Evolutionary conservation across 2,888 invertebrate genomes (phyloP), one percentile per base, ranked within the genome.

Genomic region (Girardia tigrina): DNA sequence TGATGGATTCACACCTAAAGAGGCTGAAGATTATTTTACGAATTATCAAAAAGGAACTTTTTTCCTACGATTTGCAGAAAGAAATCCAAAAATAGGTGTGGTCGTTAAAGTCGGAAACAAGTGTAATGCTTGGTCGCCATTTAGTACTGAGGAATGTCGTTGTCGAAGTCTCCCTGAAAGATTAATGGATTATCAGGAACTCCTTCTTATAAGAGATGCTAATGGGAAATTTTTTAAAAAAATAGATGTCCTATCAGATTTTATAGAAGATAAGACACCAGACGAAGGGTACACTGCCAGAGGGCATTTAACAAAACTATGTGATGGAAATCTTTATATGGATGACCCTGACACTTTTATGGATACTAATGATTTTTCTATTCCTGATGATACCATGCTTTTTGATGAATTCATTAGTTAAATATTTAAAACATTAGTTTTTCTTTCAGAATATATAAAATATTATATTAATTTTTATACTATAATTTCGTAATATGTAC

Each of bases 81-180:
- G 56, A 16, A 56, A 56, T 56, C 56, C 56, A n/a, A 56, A 56
- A 56, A 56, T 56, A 6, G 56, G 56, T 20, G n/a, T 56, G 4
- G 56, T 56, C 2, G 56, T 56, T 56, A 56, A 56, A 56, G n/a
- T 16, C 56, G 56, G 56, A 56, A 12, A 6, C 20, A 56, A 56
- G n/a, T 12, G n/a, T n/a, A 23, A 56, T 16, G 56, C 56, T 2
- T 56, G 56, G 56, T 56, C 56, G n/a, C 56, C 56, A 2, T 56
- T 56, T 16, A 56, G 56, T n/a, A 56, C 23, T n/a, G 56, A 56
- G n/a, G 56, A 56, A 56, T 56, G 56, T n/a, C 56, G 56, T 8
- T 56, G 8, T 16, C 4, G 56, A n/a, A 56, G 56, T 16, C 56
- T 56, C n/a, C 56, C 56, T 4, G 56, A 56, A 56, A 4, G 56